A percentile compares a stretch with the other conserved stretches of the same genome.
Evolutionary conservation across 2,888 invertebrate species (phyloP).

Genomic region (Drosophila birchii): DNA sequence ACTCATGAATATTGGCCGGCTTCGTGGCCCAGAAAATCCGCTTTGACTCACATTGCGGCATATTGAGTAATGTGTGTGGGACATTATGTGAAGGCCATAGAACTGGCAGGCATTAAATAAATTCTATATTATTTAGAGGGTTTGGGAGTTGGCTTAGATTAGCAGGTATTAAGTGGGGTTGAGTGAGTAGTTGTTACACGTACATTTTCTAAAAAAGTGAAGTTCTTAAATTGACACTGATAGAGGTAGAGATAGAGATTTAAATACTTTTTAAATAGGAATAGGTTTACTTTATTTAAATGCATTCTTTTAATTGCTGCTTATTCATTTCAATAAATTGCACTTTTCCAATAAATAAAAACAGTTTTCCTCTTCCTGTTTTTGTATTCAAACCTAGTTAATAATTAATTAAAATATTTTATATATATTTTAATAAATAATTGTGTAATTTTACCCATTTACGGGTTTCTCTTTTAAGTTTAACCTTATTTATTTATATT

Average conservation of each 20-base stretch:
- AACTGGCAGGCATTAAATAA: background rate
- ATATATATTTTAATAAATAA: too few species aligned
- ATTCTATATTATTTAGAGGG: background rate
- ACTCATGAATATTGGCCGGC: constrained; percentile 25
- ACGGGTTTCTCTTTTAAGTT: background rate
- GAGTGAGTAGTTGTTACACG: background rate
- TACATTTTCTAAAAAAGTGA: background rate
- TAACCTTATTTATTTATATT: background rate
- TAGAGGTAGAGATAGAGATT: too few species aligned
- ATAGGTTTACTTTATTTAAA: background rate
- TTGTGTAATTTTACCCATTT: background rate
- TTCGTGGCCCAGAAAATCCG: constrained; percentile 12
- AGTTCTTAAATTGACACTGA: background rate
- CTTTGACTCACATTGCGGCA: constrained; percentile 1
- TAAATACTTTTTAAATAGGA: background rate
- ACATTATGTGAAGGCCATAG: constrained; percentile 22
- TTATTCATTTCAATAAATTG: too few species aligned
- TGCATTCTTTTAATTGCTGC: too few species aligned
- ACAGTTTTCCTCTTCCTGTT: too few species aligned
- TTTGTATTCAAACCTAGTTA: too few species aligned
- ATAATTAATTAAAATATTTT: too few species aligned
- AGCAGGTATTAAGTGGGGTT: background rate
- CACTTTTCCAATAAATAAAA: too few species aligned
- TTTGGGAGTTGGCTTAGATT: background rate
- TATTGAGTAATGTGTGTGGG: constrained; percentile 18